Percentiles rank a stretch among this genome's conserved stretches.
Evolutionary conservation across 2,797 vertebrate species (phyloP).

Genomic region (Bryconaethiops microstoma): DNA sequence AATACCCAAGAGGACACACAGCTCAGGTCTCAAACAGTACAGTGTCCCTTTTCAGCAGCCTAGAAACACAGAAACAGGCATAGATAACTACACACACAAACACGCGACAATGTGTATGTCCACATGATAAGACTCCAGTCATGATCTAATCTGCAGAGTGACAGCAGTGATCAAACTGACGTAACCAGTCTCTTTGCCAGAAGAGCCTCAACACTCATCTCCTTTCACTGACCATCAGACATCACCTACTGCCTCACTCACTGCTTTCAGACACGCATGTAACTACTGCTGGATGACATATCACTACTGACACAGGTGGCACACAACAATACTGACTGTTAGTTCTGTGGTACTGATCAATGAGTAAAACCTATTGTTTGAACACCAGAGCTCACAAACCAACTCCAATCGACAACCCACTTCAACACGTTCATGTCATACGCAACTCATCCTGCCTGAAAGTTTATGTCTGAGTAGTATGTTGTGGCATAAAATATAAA

Average conservation of each 20-base stretch:
- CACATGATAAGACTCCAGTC: slow-evolving; percentile 25
- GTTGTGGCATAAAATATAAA: too few species aligned
- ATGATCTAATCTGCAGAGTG: slow-evolving; percentile 49
- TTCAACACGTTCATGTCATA: background rate
- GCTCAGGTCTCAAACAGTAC: background rate
- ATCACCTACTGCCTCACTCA: slow-evolving; percentile 5
- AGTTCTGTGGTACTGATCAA: background rate
- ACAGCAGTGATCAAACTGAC: slow-evolving; percentile 31
- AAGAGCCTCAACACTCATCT: background rate
- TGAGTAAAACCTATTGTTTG: background rate
- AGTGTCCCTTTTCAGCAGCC: slow-evolving; percentile 25
- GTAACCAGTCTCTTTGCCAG: slow-evolving; percentile 14
- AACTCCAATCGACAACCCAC: background rate
- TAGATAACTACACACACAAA: slow-evolving; percentile 31
- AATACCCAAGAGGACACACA: slow-evolving; percentile 20
- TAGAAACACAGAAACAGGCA: slow-evolving; percentile 8
- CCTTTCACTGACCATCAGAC: slow-evolving; percentile 32
- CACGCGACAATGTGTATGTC: slow-evolving; percentile 43
- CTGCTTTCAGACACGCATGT: background rate
- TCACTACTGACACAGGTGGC: background rate
- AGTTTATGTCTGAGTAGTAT: too few species aligned
- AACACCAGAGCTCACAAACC: background rate
- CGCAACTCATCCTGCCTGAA: too few species aligned
- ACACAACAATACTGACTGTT: background rate
- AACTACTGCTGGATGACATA: background rate